A percentile compares a stretch with the other conserved stretches of the same genome.
Evolutionary conservation across 2,113 vertebrate species (phyloP).

Genomic region (Sialia sialis): DNA sequence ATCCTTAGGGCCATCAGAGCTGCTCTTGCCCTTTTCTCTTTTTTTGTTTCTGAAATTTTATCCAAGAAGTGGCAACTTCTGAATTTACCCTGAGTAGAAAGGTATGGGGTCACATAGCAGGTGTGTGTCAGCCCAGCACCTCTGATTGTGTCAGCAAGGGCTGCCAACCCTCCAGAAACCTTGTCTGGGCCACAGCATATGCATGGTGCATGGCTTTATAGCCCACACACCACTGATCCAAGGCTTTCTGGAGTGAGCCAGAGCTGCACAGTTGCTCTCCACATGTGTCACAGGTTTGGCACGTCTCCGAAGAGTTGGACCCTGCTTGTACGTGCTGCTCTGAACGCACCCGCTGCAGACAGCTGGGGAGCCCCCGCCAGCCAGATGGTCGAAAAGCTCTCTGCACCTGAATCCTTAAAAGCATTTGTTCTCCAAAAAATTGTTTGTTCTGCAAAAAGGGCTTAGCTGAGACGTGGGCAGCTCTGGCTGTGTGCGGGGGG

Average conservation of each 20-base stretch:
- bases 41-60: background rate
- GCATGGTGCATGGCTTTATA: background rate
- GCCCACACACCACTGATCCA: background rate
- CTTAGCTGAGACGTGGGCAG: background rate
- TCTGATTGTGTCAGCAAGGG: background rate
- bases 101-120: background rate
- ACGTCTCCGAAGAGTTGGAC: background rate
- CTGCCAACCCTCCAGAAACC: background rate
- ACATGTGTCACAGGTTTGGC: slow-evolving; percentile 44
- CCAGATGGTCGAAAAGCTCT: slow-evolving; percentile 55
- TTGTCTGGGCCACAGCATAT: background rate
- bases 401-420: slow-evolving; percentile 65
- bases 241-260: background rate
- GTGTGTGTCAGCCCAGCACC: fast-evolving
- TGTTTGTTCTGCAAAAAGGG: slow-evolving; percentile 26
- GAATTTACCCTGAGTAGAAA: background rate
- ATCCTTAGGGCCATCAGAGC: background rate
- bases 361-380: slow-evolving; percentile 59
- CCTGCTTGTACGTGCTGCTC: slow-evolving; percentile 34
- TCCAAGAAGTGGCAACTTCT: background rate
- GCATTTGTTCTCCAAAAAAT: slow-evolving; percentile 46
- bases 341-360: slow-evolving; percentile 44
- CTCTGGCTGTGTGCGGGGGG: background rate
- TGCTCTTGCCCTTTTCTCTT: background rate
- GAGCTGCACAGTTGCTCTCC: slow-evolving; percentile 32